A percentile compares a stretch with the other conserved stretches of the same genome.
Evolutionary conservation across 2,888 invertebrate species (phyloP).

Genomic region (Linyphia triangularis): DNA sequence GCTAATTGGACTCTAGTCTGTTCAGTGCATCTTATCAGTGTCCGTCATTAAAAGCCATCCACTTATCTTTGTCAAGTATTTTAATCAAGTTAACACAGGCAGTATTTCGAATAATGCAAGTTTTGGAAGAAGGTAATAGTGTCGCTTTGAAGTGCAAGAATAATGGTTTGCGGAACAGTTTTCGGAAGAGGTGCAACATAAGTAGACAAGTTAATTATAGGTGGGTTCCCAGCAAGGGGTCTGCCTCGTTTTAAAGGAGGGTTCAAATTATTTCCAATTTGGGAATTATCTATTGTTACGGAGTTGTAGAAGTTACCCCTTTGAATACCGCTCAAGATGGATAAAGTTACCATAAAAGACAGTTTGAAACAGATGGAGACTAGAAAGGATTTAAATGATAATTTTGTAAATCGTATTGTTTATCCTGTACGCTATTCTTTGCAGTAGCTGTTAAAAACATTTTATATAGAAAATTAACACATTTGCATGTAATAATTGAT

Average conservation of each 20-base stretch:
- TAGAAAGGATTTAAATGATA: too few species aligned
- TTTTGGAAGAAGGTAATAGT: slow-evolving; percentile 63
- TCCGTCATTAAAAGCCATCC: slow-evolving; percentile 69
- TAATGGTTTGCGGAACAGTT: slow-evolving; percentile 61
- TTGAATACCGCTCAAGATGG: neutral
- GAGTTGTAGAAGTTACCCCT: neutral
- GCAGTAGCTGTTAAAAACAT: too few species aligned
- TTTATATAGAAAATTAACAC: too few species aligned
- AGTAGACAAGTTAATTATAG: slow-evolving; percentile 61
- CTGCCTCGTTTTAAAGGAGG: slow-evolving; percentile 10
- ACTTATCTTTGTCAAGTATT: slow-evolving; percentile 75
- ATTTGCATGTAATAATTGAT: too few species aligned
- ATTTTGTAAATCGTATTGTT: too few species aligned
- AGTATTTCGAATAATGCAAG: slow-evolving; percentile 66
- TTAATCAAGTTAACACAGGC: slow-evolving; percentile 73
- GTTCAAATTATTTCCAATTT: slow-evolving; percentile 42
- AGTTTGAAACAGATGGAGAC: too few species aligned
- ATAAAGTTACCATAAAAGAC: too few species aligned
- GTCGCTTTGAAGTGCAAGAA: slow-evolving; percentile 61
- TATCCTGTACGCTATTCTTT: too few species aligned
- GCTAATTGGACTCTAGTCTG: slow-evolving; percentile 64
- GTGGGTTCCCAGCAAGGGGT: slow-evolving; percentile 2
- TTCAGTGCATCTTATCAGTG: slow-evolving; percentile 62
- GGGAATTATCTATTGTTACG: slow-evolving; percentile 5
- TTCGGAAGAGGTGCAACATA: slow-evolving; percentile 10